These are phyloP conservation scores for Chromoteleia sp. DNA, from an alignment of 2,888 invertebrate species.

Conservation along the genomic window DNA sequence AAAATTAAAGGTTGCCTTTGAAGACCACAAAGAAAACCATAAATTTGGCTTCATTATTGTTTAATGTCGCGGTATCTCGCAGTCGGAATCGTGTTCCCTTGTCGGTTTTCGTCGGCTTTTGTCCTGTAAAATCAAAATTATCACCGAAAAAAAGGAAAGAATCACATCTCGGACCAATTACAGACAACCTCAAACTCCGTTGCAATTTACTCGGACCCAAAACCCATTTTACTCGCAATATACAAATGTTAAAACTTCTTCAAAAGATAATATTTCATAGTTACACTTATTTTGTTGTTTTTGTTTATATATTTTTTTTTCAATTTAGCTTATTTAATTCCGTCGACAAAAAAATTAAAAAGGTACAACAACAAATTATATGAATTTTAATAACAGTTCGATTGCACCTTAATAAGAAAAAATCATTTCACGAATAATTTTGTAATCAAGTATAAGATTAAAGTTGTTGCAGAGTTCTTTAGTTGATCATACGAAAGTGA, in stretches of 20 bases:
- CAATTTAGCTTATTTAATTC: too few species aligned
- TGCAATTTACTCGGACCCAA: constrained; percentile 20
- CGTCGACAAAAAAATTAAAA: too few species aligned
- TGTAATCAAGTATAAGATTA: too few species aligned
- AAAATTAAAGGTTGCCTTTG: constrained; percentile 42
- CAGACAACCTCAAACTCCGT: constrained; percentile 19
- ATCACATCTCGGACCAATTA: constrained; percentile 33
- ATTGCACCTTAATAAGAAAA: too few species aligned
- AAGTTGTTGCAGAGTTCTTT: too few species aligned
- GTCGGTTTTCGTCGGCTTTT: constrained; percentile 11
- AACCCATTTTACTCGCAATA: background rate
- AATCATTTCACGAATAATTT: background rate
- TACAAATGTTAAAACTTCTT: constrained; percentile 1
- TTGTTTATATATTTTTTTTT: too few species aligned
- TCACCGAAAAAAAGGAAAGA: constrained; percentile 41
- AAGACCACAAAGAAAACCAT: constrained; percentile 30
- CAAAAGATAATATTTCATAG: background rate
- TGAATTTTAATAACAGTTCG: too few species aligned
- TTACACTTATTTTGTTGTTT: too few species aligned
- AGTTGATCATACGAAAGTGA: background rate
- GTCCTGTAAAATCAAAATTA: constrained; percentile 34
- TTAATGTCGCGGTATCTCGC: constrained; percentile 40
- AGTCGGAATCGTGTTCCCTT: constrained; percentile 29
- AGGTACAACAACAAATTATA: too few species aligned
- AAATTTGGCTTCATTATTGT: constrained; percentile 58